These are phyloP conservation scores for Microplitis deprimator DNA, from an alignment of 2,888 invertebrate species.

Conservation along the genomic window DNA sequence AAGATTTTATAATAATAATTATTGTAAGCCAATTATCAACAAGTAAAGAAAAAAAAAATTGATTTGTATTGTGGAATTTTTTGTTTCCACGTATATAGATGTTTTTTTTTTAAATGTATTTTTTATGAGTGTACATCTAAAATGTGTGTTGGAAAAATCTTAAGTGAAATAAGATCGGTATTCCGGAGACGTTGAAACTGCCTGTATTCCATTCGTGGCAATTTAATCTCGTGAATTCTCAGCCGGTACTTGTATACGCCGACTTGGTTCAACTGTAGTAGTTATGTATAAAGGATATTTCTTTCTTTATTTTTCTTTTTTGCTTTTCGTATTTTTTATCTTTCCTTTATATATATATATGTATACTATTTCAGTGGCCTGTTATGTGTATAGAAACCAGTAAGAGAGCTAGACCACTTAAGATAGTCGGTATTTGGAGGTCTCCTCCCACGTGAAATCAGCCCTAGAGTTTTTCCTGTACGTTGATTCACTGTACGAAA, in stretches of 20 bases:
- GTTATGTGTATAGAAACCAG: slow-evolving; percentile 11
- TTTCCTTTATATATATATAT: slow-evolving; percentile 23
- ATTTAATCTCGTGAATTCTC: slow-evolving; percentile 60
- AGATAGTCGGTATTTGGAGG: slow-evolving; percentile 17
- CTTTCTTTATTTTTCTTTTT: slow-evolving; percentile 14
- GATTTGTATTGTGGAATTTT: not conserved
- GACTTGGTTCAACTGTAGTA: not conserved
- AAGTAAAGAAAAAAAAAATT: not conserved
- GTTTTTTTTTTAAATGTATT: slow-evolving; percentile 39
- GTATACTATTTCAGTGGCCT: not conserved
- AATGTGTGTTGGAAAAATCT: slow-evolving; percentile 42
- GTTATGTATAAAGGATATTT: slow-evolving; percentile 2
- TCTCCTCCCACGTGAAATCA: slow-evolving; percentile 51
- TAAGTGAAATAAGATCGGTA: slow-evolving; percentile 63
- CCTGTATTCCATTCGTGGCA: slow-evolving; percentile 64
- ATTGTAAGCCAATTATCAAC: too few relatives aligned
- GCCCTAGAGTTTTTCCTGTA: slow-evolving; percentile 22
- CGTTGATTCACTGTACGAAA: slow-evolving; percentile 9
- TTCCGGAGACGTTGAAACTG: slow-evolving; percentile 57
- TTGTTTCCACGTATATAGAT: not conserved
- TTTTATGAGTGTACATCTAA: slow-evolving; percentile 55
- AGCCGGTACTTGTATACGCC: slow-evolving; percentile 29
- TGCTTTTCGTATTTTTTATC: slow-evolving; percentile 20
- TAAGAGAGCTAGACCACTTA: slow-evolving; percentile 36
- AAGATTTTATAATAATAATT: too few relatives aligned